A percentile compares a stretch with the other conserved stretches of the same genome.
Conservation (phyloP, 2,113 vertebrate genomes). For the Phycodurus eques region DNA sequence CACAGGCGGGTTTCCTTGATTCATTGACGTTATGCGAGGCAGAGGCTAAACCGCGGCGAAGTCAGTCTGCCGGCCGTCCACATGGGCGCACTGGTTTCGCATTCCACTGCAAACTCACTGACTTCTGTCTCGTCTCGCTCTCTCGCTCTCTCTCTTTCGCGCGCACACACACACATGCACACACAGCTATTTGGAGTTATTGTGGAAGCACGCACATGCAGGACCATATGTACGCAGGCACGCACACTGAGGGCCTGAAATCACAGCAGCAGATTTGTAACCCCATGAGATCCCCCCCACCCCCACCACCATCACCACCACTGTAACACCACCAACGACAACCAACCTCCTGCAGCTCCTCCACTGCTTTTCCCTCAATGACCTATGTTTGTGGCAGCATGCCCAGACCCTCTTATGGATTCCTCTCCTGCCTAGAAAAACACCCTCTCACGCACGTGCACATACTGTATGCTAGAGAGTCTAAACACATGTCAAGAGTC, state of each 20-base stretch:
- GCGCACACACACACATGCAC: constrained; percentile 25
- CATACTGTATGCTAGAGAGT: constrained; percentile 22
- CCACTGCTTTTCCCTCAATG: constrained; percentile 50
- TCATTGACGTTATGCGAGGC: constrained; percentile 54
- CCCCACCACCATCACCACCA: not conserved
- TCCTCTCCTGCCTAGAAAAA: constrained; percentile 49
- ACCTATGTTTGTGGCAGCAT: constrained; percentile 50
- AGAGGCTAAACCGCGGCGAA: constrained; percentile 65
- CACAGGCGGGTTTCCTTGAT: constrained; percentile 41
- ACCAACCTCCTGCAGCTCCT: constrained; percentile 27
- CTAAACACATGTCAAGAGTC: constrained; percentile 24
- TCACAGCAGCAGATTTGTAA: constrained; percentile 34
- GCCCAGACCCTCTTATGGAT: constrained; percentile 58
- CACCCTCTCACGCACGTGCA: constrained; percentile 34
- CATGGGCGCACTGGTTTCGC: constrained; percentile 56
- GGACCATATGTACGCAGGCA: constrained; percentile 53
- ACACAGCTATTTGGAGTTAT: constrained; percentile 42
- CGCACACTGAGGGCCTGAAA: constrained; percentile 28
- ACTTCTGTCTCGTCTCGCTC: constrained; percentile 30
- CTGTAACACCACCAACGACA: not conserved
- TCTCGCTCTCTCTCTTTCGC: constrained; percentile 4
- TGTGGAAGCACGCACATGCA: constrained; percentile 46
- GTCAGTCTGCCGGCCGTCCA: constrained; percentile 62
- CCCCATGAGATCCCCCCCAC: constrained; percentile 33
- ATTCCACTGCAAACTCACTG: constrained; percentile 57